Evolutionary conservation across 2,797 vertebrate species (phyloP).

Genomic region (Aphelocoma californica): DNA sequence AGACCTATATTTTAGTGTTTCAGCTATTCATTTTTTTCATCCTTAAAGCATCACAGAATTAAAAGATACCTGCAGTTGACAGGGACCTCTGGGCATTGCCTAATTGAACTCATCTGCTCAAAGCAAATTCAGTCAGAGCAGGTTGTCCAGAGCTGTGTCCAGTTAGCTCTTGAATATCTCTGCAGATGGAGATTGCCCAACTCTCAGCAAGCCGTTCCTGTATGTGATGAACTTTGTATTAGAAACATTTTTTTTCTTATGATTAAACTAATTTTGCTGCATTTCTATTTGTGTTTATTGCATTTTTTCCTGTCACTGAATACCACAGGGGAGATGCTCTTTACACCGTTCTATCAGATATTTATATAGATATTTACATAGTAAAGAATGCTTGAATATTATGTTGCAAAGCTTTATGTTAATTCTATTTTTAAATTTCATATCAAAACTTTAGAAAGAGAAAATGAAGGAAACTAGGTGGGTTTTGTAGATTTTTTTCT

Average conservation of each 20-base stretch:
- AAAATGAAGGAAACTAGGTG: fast-evolving
- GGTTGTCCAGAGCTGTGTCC: background rate
- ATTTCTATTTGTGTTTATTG: background rate
- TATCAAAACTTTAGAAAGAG: background rate
- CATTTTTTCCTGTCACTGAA: background rate
- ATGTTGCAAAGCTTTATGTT: background rate
- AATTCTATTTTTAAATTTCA: background rate
- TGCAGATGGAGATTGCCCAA: background rate
- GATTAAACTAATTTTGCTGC: background rate
- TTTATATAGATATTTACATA: background rate
- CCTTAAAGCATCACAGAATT: background rate
- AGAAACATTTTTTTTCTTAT: background rate
- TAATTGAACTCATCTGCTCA: background rate
- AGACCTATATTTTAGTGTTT: background rate
- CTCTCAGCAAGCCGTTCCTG: fast-evolving
- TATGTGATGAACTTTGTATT: background rate
- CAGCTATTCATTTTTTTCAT: background rate
- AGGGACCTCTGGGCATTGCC: background rate
- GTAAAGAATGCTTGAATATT: background rate
- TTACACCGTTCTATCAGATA: background rate
- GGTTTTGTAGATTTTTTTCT: fast-evolving
- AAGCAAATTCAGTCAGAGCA: background rate
- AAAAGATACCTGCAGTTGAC: background rate
- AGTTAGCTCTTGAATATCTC: background rate
- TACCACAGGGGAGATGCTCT: background rate